Evolutionary conservation across 37 sponge, comb jelly and placozoan species (phyloP).

Genomic region (Halichondria panicea): DNA sequence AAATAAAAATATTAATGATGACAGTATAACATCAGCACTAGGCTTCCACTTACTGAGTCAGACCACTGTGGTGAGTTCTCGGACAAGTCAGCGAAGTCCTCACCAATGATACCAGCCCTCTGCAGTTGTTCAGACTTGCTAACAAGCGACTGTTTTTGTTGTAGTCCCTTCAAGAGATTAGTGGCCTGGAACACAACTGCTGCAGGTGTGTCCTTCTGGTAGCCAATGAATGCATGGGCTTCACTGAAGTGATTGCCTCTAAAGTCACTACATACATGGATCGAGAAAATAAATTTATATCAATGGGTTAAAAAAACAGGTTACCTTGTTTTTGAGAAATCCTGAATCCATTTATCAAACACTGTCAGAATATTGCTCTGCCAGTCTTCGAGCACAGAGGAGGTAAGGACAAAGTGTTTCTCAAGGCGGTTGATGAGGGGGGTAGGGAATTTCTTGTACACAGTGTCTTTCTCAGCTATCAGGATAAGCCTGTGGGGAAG

Average conservation of each 20-base stretch:
- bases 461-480: conserved; percentile 72
- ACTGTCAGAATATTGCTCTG: conserved; percentile 26
- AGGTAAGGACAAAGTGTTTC: conserved; percentile 83
- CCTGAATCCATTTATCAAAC: conserved; percentile 56
- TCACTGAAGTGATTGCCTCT: conserved; percentile 33
- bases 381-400: conserved; percentile 47
- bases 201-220: conserved; percentile 73
- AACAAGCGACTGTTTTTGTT: not conserved
- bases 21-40: no score
- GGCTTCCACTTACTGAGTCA: no score
- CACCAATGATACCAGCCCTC: not conserved
- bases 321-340: conserved; percentile 22
- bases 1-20: no score
- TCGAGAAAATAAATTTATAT: no score
- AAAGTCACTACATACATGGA: no score
- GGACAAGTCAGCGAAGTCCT: no score
- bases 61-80: no score
- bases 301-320: no score
- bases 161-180: not conserved
- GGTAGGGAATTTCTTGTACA: conserved; percentile 85
- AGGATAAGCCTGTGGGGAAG: conserved; percentile 56
- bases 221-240: conserved; percentile 79
- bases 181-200: conserved; percentile 82
- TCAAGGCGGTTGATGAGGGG: conserved; percentile 91
- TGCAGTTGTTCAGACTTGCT: not conserved